These are phyloP conservation scores for Aythya baeri DNA, from an alignment of 2,113 vertebrate genomes.

Conservation along the genomic window DNA sequence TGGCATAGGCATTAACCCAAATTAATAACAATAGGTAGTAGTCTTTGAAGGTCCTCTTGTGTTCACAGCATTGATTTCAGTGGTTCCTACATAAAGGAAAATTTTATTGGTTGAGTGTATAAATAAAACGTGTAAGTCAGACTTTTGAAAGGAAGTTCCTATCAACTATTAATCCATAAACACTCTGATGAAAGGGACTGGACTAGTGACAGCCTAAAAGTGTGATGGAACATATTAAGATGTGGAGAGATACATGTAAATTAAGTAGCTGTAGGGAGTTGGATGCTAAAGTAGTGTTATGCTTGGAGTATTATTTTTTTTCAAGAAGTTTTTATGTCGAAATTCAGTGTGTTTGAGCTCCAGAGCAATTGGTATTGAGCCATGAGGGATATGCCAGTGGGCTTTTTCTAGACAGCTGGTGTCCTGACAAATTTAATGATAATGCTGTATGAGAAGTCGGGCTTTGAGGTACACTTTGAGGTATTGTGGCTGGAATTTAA, in stretches of 20 bases:
- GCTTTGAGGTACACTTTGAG: not conserved
- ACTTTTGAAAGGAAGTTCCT: not conserved
- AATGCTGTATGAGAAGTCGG: not conserved
- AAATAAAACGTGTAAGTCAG: not conserved
- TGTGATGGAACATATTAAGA: not conserved
- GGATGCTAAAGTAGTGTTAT: not conserved
- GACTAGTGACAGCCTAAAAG: not conserved
- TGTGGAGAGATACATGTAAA: not conserved
- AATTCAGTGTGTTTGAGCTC: not conserved
- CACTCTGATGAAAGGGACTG: not conserved
- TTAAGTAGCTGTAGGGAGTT: slow-evolving; percentile 1
- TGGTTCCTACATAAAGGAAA: not conserved
- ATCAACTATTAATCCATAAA: not conserved
- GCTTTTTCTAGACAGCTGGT: not conserved
- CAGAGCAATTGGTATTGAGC: fast-evolving
- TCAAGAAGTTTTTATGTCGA: not conserved
- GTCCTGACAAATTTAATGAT: not conserved
- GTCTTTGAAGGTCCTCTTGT: not conserved
- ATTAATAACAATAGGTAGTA: not conserved
- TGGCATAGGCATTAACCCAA: not conserved
- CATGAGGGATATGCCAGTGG: not conserved
- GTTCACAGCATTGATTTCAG: not conserved
- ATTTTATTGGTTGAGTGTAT: not conserved
- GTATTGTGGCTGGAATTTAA: not conserved
- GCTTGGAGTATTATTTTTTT: not conserved